phyloP scores from a whole-genome alignment of 1,140 invertebrate genomes.

The Lucilia sericata region DNA sequence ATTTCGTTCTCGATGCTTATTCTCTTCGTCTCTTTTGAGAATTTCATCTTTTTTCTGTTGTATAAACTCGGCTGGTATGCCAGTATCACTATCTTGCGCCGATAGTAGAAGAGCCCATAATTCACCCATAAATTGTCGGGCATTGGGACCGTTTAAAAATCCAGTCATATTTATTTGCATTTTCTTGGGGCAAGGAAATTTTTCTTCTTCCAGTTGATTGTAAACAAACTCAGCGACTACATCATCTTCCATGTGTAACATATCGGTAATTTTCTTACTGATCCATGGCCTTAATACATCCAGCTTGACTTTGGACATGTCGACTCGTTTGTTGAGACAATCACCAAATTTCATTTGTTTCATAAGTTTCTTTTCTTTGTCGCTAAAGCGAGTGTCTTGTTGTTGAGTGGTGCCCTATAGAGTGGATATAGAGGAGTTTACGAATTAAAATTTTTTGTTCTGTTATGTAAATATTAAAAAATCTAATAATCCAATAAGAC shows the following conservation, averaged over 20 bases:
- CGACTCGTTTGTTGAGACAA: slow-evolving; percentile 91
- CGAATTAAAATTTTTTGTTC: too few species aligned
- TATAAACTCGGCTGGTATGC: slow-evolving; percentile 92
- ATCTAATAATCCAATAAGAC: too few species aligned
- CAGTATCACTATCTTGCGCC: slow-evolving; percentile 93
- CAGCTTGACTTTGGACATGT: slow-evolving; percentile 98
- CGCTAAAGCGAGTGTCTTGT: slow-evolving; percentile 98
- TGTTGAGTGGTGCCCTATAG: slow-evolving; percentile 96
- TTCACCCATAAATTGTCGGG: slow-evolving; percentile 96
- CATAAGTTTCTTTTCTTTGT: slow-evolving; percentile 99
- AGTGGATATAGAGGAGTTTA: background rate
- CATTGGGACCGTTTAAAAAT: slow-evolving; percentile 98
- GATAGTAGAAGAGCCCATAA: slow-evolving; percentile 95
- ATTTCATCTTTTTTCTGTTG: slow-evolving; percentile 98
- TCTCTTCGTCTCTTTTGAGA: slow-evolving; percentile 79
- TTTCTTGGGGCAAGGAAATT: slow-evolving; percentile 96
- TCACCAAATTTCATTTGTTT: slow-evolving; percentile 99
- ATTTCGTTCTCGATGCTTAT: slow-evolving; percentile 50
- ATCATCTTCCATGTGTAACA: slow-evolving; percentile 97
- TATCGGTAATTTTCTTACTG: slow-evolving; percentile 93
- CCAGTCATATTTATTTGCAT: slow-evolving; percentile 99
- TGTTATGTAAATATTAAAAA: too few species aligned
- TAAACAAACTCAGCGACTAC: slow-evolving; percentile 99
- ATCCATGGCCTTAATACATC: slow-evolving; percentile 99
- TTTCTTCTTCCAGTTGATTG: slow-evolving; percentile 94